Evolutionary conservation across 2,797 vertebrate genomes (phyloP).

Genomic region (Myiotriccus ornatus): DNA sequence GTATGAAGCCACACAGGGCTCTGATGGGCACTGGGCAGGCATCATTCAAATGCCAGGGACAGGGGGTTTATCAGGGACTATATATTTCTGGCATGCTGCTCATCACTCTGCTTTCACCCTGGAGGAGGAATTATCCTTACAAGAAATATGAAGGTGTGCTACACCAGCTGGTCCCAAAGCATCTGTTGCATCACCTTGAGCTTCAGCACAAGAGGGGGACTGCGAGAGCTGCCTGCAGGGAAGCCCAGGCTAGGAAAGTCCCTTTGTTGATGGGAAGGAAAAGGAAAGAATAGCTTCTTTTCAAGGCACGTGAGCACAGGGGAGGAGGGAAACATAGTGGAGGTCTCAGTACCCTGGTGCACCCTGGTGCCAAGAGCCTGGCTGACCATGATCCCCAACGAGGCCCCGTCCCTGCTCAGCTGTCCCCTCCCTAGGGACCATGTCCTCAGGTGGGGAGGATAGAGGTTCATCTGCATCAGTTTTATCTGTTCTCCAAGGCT

Average conservation of each 20-base stretch:
- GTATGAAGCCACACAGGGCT: fast-evolving
- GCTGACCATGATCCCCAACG: not conserved
- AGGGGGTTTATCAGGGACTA: not conserved
- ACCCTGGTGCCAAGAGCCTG: fast-evolving
- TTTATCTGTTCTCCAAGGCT: not conserved
- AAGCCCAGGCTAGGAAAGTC: not conserved
- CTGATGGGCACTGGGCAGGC: not conserved
- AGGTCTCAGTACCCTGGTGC: not conserved
- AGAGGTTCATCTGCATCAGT: not conserved
- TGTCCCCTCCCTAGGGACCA: fast-evolving
- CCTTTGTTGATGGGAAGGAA: not conserved
- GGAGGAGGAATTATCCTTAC: not conserved
- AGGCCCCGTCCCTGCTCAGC: fast-evolving
- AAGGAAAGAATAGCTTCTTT: not conserved
- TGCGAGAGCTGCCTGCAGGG: not conserved
- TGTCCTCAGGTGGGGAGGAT: not conserved
- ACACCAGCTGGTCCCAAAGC: not conserved
- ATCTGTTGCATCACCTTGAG: fast-evolving
- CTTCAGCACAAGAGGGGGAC: not conserved
- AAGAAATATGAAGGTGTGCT: not conserved
- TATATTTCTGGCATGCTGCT: not conserved
- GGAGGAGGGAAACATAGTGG: fast-evolving
- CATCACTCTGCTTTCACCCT: not conserved
- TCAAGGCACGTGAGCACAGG: fast-evolving
- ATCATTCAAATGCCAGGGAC: not conserved